phyloP scores from a whole-genome alignment of 2,797 vertebrate genomes.

The Halcyon smyrnensis region DNA sequence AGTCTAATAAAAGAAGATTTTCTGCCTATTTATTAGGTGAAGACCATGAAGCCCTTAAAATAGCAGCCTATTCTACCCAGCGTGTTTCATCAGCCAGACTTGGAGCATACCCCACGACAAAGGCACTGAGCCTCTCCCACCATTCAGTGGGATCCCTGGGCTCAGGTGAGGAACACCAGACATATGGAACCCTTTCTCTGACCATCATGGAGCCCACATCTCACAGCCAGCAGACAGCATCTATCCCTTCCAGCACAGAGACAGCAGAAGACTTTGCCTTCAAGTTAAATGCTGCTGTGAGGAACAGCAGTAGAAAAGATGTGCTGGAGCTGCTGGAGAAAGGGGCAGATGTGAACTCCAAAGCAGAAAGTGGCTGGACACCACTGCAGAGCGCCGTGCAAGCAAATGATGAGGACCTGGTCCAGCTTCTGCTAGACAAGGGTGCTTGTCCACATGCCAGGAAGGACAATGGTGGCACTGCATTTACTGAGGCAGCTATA shows the following conservation, averaged over 20 bases:
- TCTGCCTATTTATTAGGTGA: not conserved
- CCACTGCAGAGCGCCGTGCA: slow-evolving; percentile 66
- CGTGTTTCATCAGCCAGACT: fast-evolving
- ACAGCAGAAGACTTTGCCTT: not conserved
- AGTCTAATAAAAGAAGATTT: not conserved
- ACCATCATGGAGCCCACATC: slow-evolving; percentile 10
- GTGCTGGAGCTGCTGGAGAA: slow-evolving; percentile 59
- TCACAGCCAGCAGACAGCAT: not conserved
- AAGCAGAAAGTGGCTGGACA: slow-evolving; percentile 58
- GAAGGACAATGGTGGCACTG: slow-evolving; percentile 76
- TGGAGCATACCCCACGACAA: fast-evolving
- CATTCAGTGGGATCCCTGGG: not conserved
- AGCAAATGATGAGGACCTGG: not conserved
- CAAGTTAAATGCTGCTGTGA: slow-evolving; percentile 10
- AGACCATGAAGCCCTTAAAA: not conserved
- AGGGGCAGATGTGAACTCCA: slow-evolving; percentile 71
- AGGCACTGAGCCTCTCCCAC: not conserved
- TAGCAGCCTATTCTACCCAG: not conserved
- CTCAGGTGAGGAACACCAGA: not conserved
- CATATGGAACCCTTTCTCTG: not conserved
- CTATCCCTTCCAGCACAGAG: not conserved
- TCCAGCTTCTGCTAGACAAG: slow-evolving; percentile 49
- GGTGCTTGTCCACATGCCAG: slow-evolving; percentile 55
- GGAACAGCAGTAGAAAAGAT: fast-evolving
- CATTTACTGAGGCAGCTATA: slow-evolving; percentile 67